A percentile compares a stretch with the other conserved stretches of the same genome.
These are phyloP conservation scores for Talpa occidentalis DNA, from an alignment of 2,113 vertebrate species.

Conservation along the genomic window DNA sequence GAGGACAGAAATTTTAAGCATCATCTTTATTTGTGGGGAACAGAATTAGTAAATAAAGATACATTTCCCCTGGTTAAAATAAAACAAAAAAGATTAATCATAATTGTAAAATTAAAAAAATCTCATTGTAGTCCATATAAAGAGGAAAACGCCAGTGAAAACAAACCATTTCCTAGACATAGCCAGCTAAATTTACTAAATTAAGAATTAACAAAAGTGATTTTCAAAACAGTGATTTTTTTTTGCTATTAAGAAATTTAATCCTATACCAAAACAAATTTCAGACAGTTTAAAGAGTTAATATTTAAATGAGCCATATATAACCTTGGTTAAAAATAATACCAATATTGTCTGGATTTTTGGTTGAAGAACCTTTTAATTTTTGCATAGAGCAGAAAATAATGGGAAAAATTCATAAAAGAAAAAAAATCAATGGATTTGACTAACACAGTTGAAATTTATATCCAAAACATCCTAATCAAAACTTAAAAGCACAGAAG, in stretches of 20 bases:
- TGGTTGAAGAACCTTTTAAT: background rate
- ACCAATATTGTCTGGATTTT: conserved; percentile 24
- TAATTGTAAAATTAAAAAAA: background rate
- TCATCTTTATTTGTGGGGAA: background rate
- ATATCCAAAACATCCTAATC: conserved; percentile 11
- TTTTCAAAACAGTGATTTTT: background rate
- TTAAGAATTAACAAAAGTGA: background rate
- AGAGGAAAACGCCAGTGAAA: background rate
- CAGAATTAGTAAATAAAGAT: conserved; percentile 13
- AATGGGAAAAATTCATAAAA: background rate
- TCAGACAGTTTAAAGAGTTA: conserved; percentile 9
- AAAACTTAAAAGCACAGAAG: conserved; percentile 36
- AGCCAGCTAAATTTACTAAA: background rate
- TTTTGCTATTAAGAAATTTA: conserved; percentile 42
- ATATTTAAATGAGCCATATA: conserved; percentile 28
- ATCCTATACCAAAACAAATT: conserved; percentile 31
- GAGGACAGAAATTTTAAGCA: background rate
- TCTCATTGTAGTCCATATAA: background rate
- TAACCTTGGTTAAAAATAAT: background rate
- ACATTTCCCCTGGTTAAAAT: background rate
- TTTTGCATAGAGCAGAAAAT: conserved; percentile 38
- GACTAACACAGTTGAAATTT: conserved; percentile 24
- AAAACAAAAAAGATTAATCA: background rate
- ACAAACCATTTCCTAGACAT: background rate
- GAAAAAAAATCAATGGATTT: conserved; percentile 26